Percentiles rank a stretch among this genome's conserved stretches.
Evolutionary conservation across 1,140 invertebrate species (phyloP).

Genomic region (Halyomorpha halys): DNA sequence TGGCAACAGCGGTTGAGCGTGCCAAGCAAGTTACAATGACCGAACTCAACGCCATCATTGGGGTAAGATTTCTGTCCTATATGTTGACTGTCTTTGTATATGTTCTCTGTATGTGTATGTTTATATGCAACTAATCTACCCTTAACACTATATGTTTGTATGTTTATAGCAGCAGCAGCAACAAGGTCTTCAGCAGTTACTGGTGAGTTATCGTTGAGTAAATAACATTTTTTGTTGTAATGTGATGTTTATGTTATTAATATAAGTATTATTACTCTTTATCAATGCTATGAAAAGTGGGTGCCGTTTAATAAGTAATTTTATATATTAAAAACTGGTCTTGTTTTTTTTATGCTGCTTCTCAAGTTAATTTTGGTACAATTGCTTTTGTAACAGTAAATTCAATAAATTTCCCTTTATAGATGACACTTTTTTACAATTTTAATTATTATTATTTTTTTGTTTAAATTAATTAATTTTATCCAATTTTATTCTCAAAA

Average conservation of each 20-base stretch:
- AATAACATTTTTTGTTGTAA: conserved; percentile 8
- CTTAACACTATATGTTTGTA: conserved; percentile 19
- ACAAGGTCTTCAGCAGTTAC: conserved; percentile 33
- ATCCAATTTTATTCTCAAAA: no score
- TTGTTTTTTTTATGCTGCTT: no score
- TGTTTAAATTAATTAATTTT: no score
- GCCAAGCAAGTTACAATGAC: conserved; percentile 99
- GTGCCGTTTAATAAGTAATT: no score
- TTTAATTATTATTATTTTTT: no score
- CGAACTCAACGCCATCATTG: conserved; percentile 89
- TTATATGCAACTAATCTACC: neutral
- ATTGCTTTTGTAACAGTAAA: no score
- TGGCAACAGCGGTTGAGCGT: conserved; percentile 92
- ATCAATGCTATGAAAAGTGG: no score
- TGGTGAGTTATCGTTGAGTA: conserved; percentile 30
- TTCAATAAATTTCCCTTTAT: no score
- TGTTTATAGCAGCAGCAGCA: conserved; percentile 33
- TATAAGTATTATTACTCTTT: neutral
- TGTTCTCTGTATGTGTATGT: neutral
- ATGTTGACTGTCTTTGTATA: no score
- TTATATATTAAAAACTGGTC: no score
- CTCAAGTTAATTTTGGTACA: no score
- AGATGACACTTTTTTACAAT: no score
- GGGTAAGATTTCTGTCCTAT: conserved; percentile 53
- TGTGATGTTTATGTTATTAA: neutral